Evolutionary conservation across 2,888 invertebrate species (phyloP), one percentile per base, ranked within the genome.

Genomic region (Agriopis aurantiaria): DNA sequence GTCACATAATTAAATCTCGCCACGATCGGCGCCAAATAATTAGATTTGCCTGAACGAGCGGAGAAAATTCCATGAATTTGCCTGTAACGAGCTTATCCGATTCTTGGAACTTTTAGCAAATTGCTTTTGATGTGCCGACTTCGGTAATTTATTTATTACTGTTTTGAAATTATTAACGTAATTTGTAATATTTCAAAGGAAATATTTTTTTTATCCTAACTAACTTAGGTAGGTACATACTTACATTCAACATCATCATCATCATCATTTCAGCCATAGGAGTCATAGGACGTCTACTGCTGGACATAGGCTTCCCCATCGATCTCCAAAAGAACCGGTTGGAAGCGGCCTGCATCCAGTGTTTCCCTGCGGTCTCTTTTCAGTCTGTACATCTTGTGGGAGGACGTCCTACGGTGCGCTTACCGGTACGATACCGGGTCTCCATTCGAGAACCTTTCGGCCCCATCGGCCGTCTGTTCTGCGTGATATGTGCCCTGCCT

Each of bases 21-120:
- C 69, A 53, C 63, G 73, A 55, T 66, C 67, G 64, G 58, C 61
- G 69, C 60, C 66, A 69, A 77, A 78, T 82, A 81, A 84, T 83
- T 78, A 73, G 77, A 79, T 82, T 78, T 80, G 73, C 57, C 62
- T 64, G 68, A 79, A 79, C 77, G 78, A 81, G 75, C 74, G 69
- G 58, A 73, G 72, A 78, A 73, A 75, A 68, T 76, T 75, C 75
- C 76, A 66, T 68, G 68, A 77, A 77, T 78, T 75, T 72, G 62
- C 71, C 48, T 66, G 45, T 69, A 77, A 80, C 73, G 64, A 78
- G 73, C 66, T 75, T 74, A 76, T 79, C 45, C 76, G 76, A 75
- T 76, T 70, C 59, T 71, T 65, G 55, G 41, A 62, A 59, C 53
- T 66, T 62, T 65, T 23, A 58, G 46, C 58, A 49, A 72, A 59